Evolutionary conservation across 2,888 invertebrate genomes (phyloP).

Genomic region (Argynnis bischoffii): DNA sequence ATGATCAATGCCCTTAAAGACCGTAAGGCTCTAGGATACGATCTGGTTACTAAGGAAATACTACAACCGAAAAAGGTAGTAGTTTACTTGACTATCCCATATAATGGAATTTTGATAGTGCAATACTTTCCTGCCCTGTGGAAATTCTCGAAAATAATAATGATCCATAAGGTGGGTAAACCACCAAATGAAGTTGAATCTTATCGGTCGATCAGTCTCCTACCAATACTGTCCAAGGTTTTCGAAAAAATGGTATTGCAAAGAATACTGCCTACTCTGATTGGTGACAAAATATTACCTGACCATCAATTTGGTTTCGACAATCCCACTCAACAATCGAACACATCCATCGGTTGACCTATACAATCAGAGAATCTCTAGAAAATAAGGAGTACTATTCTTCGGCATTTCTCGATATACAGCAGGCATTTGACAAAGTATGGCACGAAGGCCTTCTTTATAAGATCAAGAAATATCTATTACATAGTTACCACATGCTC

Average conservation of each 20-base stretch:
- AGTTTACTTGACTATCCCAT: too few species aligned
- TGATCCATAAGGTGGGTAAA: constrained; percentile 16
- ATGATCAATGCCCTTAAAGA: too few species aligned
- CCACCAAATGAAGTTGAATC: too few species aligned
- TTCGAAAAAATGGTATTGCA: background rate
- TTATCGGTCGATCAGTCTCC: too few species aligned
- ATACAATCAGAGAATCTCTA: constrained; percentile 7
- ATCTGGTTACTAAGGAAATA: too few species aligned
- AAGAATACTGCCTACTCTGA: background rate
- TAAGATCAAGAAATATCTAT: constrained; percentile 15
- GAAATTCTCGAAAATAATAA: constrained; percentile 26
- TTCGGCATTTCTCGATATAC: background rate
- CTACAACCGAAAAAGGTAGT: too few species aligned
- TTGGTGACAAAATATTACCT: background rate
- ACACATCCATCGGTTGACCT: constrained; percentile 15
- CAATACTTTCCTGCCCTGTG: too few species aligned
- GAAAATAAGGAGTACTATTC: constrained; percentile 18
- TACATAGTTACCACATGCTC: constrained; percentile 8
- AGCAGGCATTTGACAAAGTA: background rate
- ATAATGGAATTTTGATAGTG: too few species aligned
- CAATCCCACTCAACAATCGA: constrained; percentile 17
- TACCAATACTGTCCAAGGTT: background rate
- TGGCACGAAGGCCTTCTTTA: constrained; percentile 19
- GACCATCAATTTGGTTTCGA: constrained; percentile 25
- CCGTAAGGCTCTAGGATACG: too few species aligned